Conservation (phyloP, 2,888 invertebrate species). For the Hemithea aestivaria region DNA sequence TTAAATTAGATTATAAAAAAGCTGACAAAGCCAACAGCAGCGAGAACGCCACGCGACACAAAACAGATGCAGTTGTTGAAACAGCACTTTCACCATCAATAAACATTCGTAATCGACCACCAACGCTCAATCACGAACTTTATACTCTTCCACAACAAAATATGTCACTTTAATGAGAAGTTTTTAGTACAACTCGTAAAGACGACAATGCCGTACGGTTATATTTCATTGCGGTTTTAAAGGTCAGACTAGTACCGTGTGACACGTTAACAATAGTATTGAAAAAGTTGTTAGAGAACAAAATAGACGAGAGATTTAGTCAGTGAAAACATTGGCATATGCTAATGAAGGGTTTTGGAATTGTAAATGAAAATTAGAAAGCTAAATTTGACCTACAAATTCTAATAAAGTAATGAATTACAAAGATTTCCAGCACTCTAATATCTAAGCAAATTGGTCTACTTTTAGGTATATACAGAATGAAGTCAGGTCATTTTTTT, state of each 20-base stretch:
- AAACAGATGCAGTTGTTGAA: constrained; percentile 28
- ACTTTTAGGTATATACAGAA: too few species aligned
- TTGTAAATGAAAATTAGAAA: constrained; percentile 12
- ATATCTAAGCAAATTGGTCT: too few species aligned
- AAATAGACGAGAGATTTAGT: too few species aligned
- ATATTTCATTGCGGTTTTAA: constrained; percentile 7
- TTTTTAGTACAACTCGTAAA: constrained; percentile 9
- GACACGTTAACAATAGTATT: too few species aligned
- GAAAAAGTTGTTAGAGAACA: too few species aligned
- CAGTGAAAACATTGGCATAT: too few species aligned
- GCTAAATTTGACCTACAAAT: too few species aligned
- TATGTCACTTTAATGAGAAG: constrained; percentile 11
- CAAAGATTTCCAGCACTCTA: too few species aligned
- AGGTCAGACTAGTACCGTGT: not conserved
- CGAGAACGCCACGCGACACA: constrained; percentile 15
- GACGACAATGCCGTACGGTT: not conserved
- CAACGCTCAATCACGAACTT: constrained; percentile 34
- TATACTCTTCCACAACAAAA: constrained; percentile 30
- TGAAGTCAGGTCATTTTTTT: too few species aligned
- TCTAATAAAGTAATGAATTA: too few species aligned
- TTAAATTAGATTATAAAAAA: constrained; percentile 5
- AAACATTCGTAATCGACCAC: constrained; percentile 32
- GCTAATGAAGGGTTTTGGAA: too few species aligned
- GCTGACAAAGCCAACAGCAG: constrained; percentile 13
- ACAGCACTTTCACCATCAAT: constrained; percentile 35